Evolutionary conservation across 2,113 vertebrate species (phyloP).

Genomic region (Xiphorhynchus elegans): DNA sequence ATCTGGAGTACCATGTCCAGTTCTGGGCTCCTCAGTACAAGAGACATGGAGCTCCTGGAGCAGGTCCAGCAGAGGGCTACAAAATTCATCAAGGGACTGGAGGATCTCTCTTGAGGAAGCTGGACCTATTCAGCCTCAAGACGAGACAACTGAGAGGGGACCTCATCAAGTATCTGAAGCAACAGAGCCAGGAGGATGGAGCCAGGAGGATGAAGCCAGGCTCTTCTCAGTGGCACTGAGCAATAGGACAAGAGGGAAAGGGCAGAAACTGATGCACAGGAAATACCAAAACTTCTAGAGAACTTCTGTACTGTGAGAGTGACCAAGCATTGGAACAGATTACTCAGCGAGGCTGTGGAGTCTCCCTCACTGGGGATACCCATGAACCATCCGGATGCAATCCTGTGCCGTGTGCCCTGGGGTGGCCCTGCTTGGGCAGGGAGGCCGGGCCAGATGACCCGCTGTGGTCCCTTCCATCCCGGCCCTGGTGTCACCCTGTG

Average conservation of each 20-base stretch:
- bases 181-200: no score
- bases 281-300: background rate
- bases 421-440: background rate
- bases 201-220: background rate
- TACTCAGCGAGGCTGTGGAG: background rate
- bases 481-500: background rate
- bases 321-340: background rate
- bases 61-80: background rate
- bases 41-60: background rate
- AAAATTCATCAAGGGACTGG: no score
- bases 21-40: background rate
- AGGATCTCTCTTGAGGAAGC: background rate
- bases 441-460: background rate
- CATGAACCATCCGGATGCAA: background rate
- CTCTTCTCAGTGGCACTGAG: background rate
- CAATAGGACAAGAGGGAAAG: background rate
- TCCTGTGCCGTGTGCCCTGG: no score
- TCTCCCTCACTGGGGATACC: no score
- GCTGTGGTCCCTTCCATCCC: background rate
- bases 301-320: no score
- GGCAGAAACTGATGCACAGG: background rate
- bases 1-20: background rate
- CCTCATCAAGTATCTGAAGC: background rate
- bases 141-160: background rate
- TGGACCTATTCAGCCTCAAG: background rate